Base-by-base conservation (phyloP, 2,888 invertebrate genomes). In the Chloroclystis v-ata region DNA sequence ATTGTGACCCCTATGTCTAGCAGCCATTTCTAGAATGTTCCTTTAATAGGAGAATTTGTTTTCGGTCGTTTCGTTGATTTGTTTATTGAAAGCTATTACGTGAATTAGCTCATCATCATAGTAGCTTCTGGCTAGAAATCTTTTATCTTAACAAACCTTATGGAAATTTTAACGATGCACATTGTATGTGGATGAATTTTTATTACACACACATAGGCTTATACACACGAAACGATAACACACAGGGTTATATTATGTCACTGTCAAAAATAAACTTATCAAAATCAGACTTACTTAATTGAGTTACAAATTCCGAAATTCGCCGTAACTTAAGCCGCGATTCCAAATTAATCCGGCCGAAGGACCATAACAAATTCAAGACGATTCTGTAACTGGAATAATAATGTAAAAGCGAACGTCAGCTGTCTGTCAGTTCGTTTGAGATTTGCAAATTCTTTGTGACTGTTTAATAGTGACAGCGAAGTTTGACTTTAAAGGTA, bases 1-100 rank as follows among this genome's bases (percentile, higher is more conserved):
- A 81, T 82, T 67, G 69, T 57, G 63, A 58, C 67, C 69, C 74
- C 70, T 67, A 75, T 75, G 63, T 35, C 12, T 50, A 42, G 48
- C 44, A 49, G 43, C 55, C 53, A 55, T 50, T 60, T 41, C 37
- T 33, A 47, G 41, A 59, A 56, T 54, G 48, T 51, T 6, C 16
- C 44, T 45, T 48, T 59, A 56, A 59, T 59, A 54, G 49, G 41
- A 33, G 46, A 50, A 43, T 52, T 52, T 38, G 50, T 51, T 33
- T 33, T 49, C n/a, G 45, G 28, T 9, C 42, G 43, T 39, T 33
- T 13, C 12, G 48, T 37, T 40, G 37, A 32, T 48, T 37, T 26
- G 24, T 38, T 10, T 30, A 32, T 42, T 35, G 37, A 20, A 26
- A 28, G 35, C 29, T 26, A 45, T 35, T n/a, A 20, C 5, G 20